Base-by-base conservation (phyloP, 2,888 invertebrate genomes). In the Thera britannica region DNA sequence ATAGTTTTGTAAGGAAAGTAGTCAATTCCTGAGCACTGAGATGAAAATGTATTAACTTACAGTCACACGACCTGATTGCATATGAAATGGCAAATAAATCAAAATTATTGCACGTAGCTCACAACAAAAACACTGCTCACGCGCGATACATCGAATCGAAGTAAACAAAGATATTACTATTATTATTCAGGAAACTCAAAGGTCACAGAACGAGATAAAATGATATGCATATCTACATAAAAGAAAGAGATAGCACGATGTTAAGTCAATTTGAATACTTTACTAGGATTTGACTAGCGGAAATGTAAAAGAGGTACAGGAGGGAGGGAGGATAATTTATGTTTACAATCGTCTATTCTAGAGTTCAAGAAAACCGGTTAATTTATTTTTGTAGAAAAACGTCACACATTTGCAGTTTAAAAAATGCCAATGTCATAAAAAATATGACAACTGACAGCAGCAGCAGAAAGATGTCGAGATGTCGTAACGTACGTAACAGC, bases 91-190 rank as follows among this genome's bases (percentile, higher is more conserved):
- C 63, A 67, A 72, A n/a, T 72, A 61, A 67, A 68, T 66, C 65
- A 65, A 78, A 79, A 83, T 82, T 83, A 84, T 84, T 83, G 81
- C 82, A 77, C 83, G 81, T 83, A 77, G 78, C 80, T 76, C 84
- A 92, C 90, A 92, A 92, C 92, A 93, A 92, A 90, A 93, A 92
- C 93, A 93, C 89, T 9, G 52, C 6, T 90, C 80, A 83, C 85
- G 82, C 81, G 84, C 81, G 83, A 64, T 49, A 12, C 36, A 51
- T 38, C 11, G 58, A 63, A 52, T 82, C 82, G 86, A 90, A 90
- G 93, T 93, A 93, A 93, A 93, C 93, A 93, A 93, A 92, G 92
- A 91, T 90, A 87, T 85, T 85, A 88, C 79, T 90, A 90, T 88
- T 90, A 90, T 88, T 90, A 89, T 84, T 88, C 88, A 86, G 88